Evolutionary conservation across 2,888 invertebrate genomes (phyloP), one percentile per base, ranked within the genome.

Genomic region (Habroteleia sp.): DNA sequence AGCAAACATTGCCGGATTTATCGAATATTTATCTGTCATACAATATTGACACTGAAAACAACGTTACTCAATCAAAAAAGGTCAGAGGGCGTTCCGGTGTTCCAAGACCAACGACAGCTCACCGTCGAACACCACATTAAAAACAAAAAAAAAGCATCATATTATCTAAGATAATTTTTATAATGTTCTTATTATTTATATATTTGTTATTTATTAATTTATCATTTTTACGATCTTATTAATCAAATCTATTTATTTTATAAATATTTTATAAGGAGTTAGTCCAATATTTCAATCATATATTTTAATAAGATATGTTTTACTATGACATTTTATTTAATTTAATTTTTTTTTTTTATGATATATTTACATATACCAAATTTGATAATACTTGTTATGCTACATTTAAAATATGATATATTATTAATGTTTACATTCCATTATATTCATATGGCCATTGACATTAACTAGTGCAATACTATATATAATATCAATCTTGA

Each of bases 1-100:
- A 92, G 90, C 89, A 90, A 52, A 90, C 90, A 6, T 92, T 91
- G 58, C 89, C 92, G 1, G 93, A 94, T 83, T 88, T 94, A 35
- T 93, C 93, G 0, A 91, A 92, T 79, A 91, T 93, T 4, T 94
- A 93, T 89, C 89, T 93, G 25, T 91, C 92, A 17, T 93, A 93
- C 80, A 92, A 91, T 56, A 90, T 89, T 20, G 91, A 85, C 16
- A 68, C 80, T 23, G 85, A 85, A 54, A 83, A 74, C 68, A 90
- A 91, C 41, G 89, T 90, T n/a, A 89, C 89, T 83, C 92, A 89
- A 89, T 91, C 88, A 81, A 92, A 90, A 88, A 92, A 87, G 76
- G 89, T 80, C 29, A 90, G 83, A 86, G 89, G 90, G 23, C 88
- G 91, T 69, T 91, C 91, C 0, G 91, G 91, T 3, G 89, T 90